These are phyloP conservation scores for Samia ricini DNA, from an alignment of 1,140 invertebrate species.

Conservation along the genomic window DNA sequence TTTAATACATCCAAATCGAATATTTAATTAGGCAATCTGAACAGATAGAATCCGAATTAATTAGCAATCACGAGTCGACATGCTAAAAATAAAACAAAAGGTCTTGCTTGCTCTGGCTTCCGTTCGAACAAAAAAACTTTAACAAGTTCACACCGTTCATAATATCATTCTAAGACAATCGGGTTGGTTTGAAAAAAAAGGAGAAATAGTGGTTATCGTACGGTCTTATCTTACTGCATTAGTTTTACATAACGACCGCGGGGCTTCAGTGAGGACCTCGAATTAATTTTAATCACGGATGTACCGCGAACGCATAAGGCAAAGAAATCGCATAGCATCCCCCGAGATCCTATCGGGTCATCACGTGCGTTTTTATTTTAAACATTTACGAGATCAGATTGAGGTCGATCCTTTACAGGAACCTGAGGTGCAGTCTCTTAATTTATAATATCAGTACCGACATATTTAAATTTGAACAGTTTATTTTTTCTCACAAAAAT, in stretches of 20 bases:
- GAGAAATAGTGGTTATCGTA: constrained; percentile 28
- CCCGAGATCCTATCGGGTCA: constrained; percentile 18
- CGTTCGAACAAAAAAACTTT: not conserved
- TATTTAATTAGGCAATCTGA: constrained; percentile 15
- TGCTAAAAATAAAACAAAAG: not conserved
- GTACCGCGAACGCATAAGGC: constrained; percentile 30
- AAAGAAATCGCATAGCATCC: constrained; percentile 26
- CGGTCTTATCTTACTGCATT: constrained; percentile 33
- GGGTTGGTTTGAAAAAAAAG: constrained; percentile 29
- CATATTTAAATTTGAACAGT: not conserved
- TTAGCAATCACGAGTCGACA: constrained; percentile 5
- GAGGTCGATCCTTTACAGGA: not conserved
- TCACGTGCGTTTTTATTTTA: constrained; percentile 31
- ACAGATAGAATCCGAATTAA: constrained; percentile 24
- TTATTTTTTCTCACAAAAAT: too few relatives aligned
- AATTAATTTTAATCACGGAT: constrained; percentile 42
- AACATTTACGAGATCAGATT: not conserved
- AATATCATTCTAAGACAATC: constrained; percentile 27
- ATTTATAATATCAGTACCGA: not conserved
- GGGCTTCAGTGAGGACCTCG: constrained; percentile 13
- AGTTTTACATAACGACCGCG: constrained; percentile 26
- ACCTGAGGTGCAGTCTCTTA: not conserved
- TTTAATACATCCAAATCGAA: constrained; percentile 12
- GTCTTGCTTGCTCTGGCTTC: too few relatives aligned
- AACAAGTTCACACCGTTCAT: not conserved